phyloP scores from a whole-genome alignment of 2,888 invertebrate species.

The Erannis defoliaria region DNA sequence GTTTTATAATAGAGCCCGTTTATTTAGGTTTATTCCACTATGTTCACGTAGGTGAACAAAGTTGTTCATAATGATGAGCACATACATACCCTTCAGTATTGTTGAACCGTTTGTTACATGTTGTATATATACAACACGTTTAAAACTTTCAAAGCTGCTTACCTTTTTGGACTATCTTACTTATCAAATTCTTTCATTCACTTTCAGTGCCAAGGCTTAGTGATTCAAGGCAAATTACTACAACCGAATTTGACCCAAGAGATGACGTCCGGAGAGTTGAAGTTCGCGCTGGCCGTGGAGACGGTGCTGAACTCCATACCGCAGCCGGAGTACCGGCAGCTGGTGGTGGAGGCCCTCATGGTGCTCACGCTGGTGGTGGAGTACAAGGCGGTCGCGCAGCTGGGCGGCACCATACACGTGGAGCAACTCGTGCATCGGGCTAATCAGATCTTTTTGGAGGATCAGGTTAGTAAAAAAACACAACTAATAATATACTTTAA shows the following conservation, averaged over 20 bases:
- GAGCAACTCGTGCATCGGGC: conserved; percentile 97
- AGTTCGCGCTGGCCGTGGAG: conserved; percentile 99
- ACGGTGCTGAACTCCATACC: conserved; percentile 98
- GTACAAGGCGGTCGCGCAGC: conserved; percentile 91
- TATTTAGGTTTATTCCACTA: too few relatives aligned
- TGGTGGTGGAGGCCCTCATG: conserved; percentile 99
- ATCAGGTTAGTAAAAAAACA: conserved; percentile 90
- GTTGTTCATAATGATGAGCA: too few relatives aligned
- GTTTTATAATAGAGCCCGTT: too few relatives aligned
- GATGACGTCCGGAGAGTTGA: conserved; percentile 99
- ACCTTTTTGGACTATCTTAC: not conserved
- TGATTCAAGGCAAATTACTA: conserved; percentile 96
- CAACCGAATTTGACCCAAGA: conserved; percentile 98
- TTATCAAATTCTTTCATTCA: not conserved
- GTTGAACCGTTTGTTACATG: too few relatives aligned
- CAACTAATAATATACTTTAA: too few relatives aligned
- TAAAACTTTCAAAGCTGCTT: too few relatives aligned
- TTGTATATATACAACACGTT: too few relatives aligned
- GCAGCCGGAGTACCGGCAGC: conserved; percentile 98
- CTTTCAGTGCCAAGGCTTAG: conserved; percentile 94
- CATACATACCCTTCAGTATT: too few relatives aligned
- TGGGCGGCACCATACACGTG: conserved; percentile 94
- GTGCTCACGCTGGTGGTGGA: conserved; percentile 96
- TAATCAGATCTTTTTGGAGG: conserved; percentile 97
- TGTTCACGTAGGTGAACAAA: too few relatives aligned